A percentile compares a stretch with the other conserved stretches of the same genome.
Evolutionary conservation across 2,113 vertebrate genomes (phyloP).

Genomic region (Macquaria ambigua): DNA sequence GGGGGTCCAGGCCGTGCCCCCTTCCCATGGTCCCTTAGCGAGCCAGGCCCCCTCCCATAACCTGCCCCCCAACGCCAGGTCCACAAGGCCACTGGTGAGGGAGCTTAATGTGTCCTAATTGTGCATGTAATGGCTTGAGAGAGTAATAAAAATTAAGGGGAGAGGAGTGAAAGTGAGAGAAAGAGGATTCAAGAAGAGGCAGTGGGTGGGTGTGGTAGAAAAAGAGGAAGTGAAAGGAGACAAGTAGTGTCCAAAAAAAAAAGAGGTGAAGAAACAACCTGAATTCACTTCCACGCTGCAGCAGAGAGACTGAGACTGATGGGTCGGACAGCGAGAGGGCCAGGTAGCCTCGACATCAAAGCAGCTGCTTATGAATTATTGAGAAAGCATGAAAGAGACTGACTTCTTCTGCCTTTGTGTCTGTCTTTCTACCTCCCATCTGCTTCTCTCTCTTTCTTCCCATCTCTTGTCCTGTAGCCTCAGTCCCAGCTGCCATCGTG

Average conservation of each 20-base stretch:
- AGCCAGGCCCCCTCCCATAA: slow-evolving; percentile 69
- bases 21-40: slow-evolving; percentile 77
- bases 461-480: slow-evolving; percentile 57
- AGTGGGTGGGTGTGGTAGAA: not conserved
- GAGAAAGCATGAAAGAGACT: slow-evolving; percentile 69
- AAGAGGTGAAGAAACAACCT: slow-evolving; percentile 37
- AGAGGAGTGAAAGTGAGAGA: not conserved
- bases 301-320: slow-evolving; percentile 39
- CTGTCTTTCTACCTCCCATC: slow-evolving; percentile 19
- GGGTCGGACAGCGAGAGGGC: slow-evolving; percentile 20
- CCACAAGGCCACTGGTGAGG: slow-evolving; percentile 82
- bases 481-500: slow-evolving; percentile 84
- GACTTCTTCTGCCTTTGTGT: slow-evolving; percentile 46
- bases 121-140: not conserved
- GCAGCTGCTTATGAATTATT: slow-evolving; percentile 71
- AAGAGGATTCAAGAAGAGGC: not conserved
- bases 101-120: not conserved
- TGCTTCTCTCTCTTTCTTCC: slow-evolving; percentile 25
- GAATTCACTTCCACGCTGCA: not conserved
- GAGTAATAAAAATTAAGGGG: not conserved
- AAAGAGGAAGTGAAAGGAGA: slow-evolving; percentile 36
- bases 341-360: slow-evolving; percentile 69
- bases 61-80: slow-evolving; percentile 78
- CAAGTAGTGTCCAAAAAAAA: not conserved
- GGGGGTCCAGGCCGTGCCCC: slow-evolving; percentile 82